These are phyloP conservation scores for Gobio gobio DNA, from an alignment of 2,113 vertebrate genomes.

Conservation along the genomic window DNA sequence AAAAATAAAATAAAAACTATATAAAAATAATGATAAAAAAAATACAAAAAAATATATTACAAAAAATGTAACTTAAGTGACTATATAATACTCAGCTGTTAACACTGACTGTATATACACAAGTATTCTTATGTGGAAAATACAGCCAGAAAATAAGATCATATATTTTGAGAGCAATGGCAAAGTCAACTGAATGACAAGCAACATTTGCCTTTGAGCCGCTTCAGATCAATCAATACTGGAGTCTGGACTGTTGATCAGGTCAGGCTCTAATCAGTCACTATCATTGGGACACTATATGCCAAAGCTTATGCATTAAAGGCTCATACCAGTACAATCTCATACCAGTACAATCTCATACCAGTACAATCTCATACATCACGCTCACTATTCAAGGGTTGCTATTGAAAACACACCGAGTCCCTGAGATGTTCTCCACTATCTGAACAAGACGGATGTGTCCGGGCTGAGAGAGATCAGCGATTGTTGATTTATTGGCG, in stretches of 20 bases:
- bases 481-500: slow-evolving; percentile 48
- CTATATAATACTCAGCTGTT: no score
- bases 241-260: neutral
- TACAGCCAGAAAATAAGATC: no score
- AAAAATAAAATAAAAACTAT: no score
- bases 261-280: neutral
- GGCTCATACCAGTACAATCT: no score
- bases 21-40: no score
- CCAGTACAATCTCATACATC: neutral
- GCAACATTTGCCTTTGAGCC: neutral
- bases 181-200: neutral
- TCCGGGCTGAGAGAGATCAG: neutral
- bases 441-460: no score
- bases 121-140: neutral
- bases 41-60: no score
- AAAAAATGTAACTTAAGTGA: no score
- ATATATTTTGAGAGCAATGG: neutral
- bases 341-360: no score
- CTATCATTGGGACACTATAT: neutral
- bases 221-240: slow-evolving; percentile 33
- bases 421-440: neutral
- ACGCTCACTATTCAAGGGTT: no score
- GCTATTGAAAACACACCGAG: neutral
- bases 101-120: no score
- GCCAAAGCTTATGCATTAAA: no score